These are phyloP conservation scores for Hydropsyche betteni DNA, from an alignment of 2,888 invertebrate genomes.

Conservation along the genomic window DNA sequence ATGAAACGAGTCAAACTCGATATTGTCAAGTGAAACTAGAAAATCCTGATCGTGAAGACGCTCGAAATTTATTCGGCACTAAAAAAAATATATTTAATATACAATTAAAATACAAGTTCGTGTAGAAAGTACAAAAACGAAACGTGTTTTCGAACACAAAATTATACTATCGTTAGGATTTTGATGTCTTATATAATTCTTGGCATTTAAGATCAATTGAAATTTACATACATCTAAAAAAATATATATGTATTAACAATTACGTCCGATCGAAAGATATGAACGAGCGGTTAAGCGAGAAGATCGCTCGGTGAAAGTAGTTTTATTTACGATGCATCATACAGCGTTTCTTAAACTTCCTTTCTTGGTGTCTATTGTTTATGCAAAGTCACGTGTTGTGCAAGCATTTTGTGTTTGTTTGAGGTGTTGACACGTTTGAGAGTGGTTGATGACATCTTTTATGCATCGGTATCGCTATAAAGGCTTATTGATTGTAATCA, in stretches of 20 bases:
- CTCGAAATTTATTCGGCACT: neutral
- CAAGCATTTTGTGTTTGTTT: no score
- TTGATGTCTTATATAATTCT: no score
- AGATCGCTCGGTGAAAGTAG: conserved; percentile 16
- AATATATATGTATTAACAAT: no score
- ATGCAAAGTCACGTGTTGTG: no score
- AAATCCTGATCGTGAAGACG: conserved; percentile 24
- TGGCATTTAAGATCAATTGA: no score
- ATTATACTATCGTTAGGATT: no score
- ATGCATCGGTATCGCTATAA: no score
- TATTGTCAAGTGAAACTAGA: conserved; percentile 16
- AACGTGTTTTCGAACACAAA: neutral
- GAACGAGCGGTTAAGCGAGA: neutral
- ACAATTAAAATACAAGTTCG: conserved; percentile 12
- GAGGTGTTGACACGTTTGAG: no score
- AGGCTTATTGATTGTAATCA: no score
- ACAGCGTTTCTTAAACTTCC: conserved; percentile 12
- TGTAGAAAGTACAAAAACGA: conserved; percentile 17
- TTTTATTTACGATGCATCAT: conserved; percentile 19
- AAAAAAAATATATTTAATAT: neutral
- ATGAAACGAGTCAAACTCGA: conserved; percentile 17
- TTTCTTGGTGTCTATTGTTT: no score
- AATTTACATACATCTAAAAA: no score
- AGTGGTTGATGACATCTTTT: no score
- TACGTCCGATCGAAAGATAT: neutral